A percentile compares a stretch with the other conserved stretches of the same genome.
These are phyloP conservation scores for Lithosia quadra DNA, from an alignment of 2,888 invertebrate genomes.

Conservation along the genomic window DNA sequence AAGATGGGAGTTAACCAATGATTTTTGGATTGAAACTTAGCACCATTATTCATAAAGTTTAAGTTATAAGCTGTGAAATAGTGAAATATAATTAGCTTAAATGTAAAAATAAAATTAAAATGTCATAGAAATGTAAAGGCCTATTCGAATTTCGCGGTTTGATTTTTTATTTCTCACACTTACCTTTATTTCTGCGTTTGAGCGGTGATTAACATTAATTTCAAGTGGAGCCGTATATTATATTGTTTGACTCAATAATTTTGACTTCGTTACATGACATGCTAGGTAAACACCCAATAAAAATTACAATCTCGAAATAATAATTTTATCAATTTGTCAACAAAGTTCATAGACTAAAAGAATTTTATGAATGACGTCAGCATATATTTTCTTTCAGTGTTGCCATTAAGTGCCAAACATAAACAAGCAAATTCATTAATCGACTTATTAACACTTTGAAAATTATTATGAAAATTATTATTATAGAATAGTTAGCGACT, in stretches of 20 bases:
- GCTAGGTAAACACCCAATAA: conserved; percentile 27
- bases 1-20: neutral
- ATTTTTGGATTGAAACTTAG: neutral
- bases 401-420: conserved; percentile 32
- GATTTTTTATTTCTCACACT: conserved; percentile 31
- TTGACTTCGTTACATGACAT: conserved; percentile 35
- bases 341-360: conserved; percentile 39
- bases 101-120: neutral
- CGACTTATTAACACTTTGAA: conserved; percentile 26
- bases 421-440: conserved; percentile 23
- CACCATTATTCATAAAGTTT: neutral
- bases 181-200: conserved; percentile 33
- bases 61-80: neutral
- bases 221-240: conserved; percentile 19
- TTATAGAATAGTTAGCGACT: no score
- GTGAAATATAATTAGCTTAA: neutral
- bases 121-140: neutral
- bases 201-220: conserved; percentile 13
- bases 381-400: conserved; percentile 40
- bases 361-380: conserved; percentile 46
- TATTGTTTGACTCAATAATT: conserved; percentile 18
- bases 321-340: conserved; percentile 36
- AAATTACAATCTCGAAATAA: conserved; percentile 36
- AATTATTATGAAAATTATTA: no score
- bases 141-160: conserved; percentile 58